These are phyloP conservation scores for Enteromius afrohamiltoni DNA, from an alignment of 2,797 vertebrate genomes.

Conservation along the genomic window DNA sequence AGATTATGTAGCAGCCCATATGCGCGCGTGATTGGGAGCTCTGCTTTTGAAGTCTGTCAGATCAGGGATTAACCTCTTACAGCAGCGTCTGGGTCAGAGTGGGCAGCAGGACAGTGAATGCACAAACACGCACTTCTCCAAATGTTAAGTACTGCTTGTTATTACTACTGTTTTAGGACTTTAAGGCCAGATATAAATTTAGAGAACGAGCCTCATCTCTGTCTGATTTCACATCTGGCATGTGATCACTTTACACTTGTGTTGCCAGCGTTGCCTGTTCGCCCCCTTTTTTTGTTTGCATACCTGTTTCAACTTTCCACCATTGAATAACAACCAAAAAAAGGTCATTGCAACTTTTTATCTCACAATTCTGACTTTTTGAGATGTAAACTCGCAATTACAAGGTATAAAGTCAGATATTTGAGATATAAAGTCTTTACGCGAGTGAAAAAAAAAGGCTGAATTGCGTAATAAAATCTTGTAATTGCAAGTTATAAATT, in stretches of 20 bases:
- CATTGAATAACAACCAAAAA: too few relatives aligned
- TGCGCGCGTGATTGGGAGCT: conserved; percentile 45
- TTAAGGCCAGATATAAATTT: conserved; percentile 27
- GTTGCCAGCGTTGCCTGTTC: not conserved
- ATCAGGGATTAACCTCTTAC: conserved; percentile 42
- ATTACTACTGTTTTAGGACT: not conserved
- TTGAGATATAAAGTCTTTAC: too few relatives aligned
- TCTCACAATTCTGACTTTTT: too few relatives aligned
- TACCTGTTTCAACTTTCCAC: not conserved
- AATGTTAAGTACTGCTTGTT: not conserved
- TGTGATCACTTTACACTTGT: conserved; percentile 7
- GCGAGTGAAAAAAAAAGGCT: too few relatives aligned
- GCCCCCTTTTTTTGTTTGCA: not conserved
- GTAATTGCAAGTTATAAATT: too few relatives aligned
- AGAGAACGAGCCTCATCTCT: conserved; percentile 9
- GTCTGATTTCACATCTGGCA: conserved; percentile 48
- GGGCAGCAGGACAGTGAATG: not conserved
- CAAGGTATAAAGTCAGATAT: too few relatives aligned
- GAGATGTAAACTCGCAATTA: too few relatives aligned
- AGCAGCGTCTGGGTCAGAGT: conserved; percentile 11
- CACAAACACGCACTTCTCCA: not conserved
- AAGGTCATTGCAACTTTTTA: too few relatives aligned
- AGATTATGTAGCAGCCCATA: conserved; percentile 29
- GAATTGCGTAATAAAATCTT: too few relatives aligned
- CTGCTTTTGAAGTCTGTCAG: conserved; percentile 52